Conservation (phyloP, 2,113 vertebrate genomes). For the Pithys albifrons region DNA sequence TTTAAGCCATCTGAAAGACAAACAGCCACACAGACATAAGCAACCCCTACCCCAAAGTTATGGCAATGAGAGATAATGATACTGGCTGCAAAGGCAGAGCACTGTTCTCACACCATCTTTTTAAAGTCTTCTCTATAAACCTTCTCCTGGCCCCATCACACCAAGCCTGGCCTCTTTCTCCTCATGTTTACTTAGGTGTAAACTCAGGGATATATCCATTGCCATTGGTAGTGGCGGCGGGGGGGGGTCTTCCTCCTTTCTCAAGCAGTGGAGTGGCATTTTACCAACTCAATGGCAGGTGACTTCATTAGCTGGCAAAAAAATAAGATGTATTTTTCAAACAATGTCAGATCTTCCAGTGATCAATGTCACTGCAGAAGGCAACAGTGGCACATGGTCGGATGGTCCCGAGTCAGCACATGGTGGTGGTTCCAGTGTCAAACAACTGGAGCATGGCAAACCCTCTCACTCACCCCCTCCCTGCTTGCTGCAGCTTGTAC, state of each 20-base stretch:
- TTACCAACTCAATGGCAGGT: background rate
- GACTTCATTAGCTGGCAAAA: background rate
- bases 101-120: background rate
- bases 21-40: background rate
- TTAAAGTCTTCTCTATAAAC: background rate
- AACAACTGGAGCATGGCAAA: background rate
- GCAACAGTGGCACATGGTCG: rapidly evolving
- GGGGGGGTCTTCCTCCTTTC: background rate
- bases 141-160: background rate
- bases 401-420: background rate
- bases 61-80: background rate
- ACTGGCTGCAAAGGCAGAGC: background rate
- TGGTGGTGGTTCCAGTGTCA: background rate
- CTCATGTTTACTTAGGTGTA: background rate
- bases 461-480: background rate
- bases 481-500: background rate
- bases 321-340: background rate
- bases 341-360: background rate
- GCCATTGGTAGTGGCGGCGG: background rate
- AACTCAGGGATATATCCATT: background rate
- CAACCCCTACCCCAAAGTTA: background rate
- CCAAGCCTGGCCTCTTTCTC: background rate
- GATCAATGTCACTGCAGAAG: background rate
- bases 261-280: background rate
- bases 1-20: constrained; percentile 4